Base-by-base conservation (phyloP, 1,140 invertebrate species). In the Argopecten irradians region DNA sequence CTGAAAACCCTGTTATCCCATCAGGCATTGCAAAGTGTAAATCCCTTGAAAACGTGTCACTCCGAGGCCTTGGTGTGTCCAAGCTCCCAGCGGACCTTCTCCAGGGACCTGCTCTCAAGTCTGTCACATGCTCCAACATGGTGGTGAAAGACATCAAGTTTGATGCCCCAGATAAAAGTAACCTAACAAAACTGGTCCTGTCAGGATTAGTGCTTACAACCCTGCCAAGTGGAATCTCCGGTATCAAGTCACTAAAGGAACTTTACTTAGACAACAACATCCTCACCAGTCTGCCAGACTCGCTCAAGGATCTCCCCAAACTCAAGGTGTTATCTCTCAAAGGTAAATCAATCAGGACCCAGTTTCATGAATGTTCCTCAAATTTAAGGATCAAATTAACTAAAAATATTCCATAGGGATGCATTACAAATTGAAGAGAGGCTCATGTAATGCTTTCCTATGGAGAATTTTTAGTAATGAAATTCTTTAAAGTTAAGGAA, bases 231-330 rank as follows among this genome's bases (percentile, higher is more conserved):
- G 87, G 90, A 32, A 82, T 94, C 13, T 86, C 92, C 36, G 83
- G 89, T 36, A 71, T 94, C 28, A 39, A 83, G 14, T 85, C 92
- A 35, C 88, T 94, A 14, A n/a, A 88, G 55, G 83, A 90, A 16
- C 85, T 94, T 14, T 87, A 92, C 36, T 85, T 94, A 35, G 91
- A 92, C 86, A 89, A 90, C 88, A 94, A 94, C 46, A 91, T 91
- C 9, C 86, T 94, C 19, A 90, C 87, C 28, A 71, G 55, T 34
- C 71, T 94, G 36, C 93, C 93, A 82, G 90, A 92, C 19, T 87
- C 89, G 41, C 84, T 94, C 13, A 83, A 84, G n/a, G 82, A 90
- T 11, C 87, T 94, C 28, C 87, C 82, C 34, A 93, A 92, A 41
- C 90, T 94, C 11, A 93, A 90, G 83, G 84, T 86, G 11, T 90